Conservation (phyloP, 2,888 invertebrate genomes). For the Nemotelus pantherinus region DNA sequence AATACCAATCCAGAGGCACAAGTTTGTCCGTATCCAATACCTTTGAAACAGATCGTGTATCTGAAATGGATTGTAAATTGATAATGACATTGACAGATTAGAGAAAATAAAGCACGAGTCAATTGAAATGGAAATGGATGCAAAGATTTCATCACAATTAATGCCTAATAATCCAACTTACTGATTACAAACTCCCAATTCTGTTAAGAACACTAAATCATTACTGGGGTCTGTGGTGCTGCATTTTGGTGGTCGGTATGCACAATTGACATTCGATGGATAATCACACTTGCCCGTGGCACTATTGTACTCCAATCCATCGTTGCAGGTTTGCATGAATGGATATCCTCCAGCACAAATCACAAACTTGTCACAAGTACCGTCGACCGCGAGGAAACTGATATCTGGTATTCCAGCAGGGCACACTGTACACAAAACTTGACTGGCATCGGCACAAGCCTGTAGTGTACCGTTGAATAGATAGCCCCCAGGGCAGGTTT, state of each 20-base stretch:
- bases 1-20: constrained; percentile 58
- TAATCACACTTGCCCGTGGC: constrained; percentile 60
- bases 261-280: constrained; percentile 60
- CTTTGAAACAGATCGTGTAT: constrained; percentile 58
- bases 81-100: no score
- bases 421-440: background rate
- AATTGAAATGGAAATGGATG: no score
- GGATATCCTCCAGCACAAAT: constrained; percentile 57
- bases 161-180: constrained; percentile 52
- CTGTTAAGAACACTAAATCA: constrained; percentile 55
- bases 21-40: constrained; percentile 53
- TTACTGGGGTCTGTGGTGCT: constrained; percentile 52
- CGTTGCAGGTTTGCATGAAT: constrained; percentile 56
- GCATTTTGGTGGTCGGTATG: constrained; percentile 50
- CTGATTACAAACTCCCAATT: constrained; percentile 57
- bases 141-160: no score
- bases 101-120: no score
- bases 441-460: background rate
- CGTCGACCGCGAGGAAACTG: background rate
- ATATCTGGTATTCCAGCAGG: background rate
- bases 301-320: constrained; percentile 59
- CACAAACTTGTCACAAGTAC: constrained; percentile 58
- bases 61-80: no score
- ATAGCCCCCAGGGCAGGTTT: constrained; percentile 9
- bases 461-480: background rate